Base-by-base conservation (phyloP, 2,888 invertebrate genomes). In the Lepidocyrtoides sp. region DNA sequence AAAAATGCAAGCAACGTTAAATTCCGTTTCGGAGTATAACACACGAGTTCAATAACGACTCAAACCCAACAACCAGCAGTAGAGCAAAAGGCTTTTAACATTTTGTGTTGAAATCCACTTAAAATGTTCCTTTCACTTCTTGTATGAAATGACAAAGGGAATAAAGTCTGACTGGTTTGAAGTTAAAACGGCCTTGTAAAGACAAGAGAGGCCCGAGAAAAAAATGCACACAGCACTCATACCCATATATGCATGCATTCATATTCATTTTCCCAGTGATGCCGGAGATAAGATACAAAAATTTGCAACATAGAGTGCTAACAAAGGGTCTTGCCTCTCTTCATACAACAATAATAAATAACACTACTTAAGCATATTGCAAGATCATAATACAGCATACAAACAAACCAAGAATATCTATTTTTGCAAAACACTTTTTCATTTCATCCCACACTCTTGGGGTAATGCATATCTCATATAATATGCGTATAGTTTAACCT, bases 211-310 rank as follows among this genome's bases (percentile, higher is more conserved):
- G 20, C 23, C 14, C 26, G 5, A 23, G 26, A 60, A 60, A 60
- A 60, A 60, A 60, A 60, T 60, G 60, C 60, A 60, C 26, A 60
- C 1, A 10, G 14, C 26, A 3, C n/a, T 7, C 3, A 60, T 60
- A 17, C 51, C 17, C 63, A 63, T 63, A n/a, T 32, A 69, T 41
- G 32, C 63, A 69, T 69, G 69, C 69, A 66, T 66, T 29, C 66
- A 41, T 41, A 41, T 41, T 41, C 26, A 60, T 60, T 60, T 60
- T 26, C 26, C 60, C 26, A 26, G 12, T 26, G 60, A 60, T 60
- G 4, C 26, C 17, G n/a, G n/a, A 60, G 26, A 23, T 20, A 20
- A 4, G 20, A 57, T 57, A 17, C 57, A 8, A 60, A 60, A 60
- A 60, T 7, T 2, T 54, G 51, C 51, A 54, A 54, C 14, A 17